Evolutionary conservation across 2,888 invertebrate species (phyloP).

Genomic region (Girardia tigrina): DNA sequence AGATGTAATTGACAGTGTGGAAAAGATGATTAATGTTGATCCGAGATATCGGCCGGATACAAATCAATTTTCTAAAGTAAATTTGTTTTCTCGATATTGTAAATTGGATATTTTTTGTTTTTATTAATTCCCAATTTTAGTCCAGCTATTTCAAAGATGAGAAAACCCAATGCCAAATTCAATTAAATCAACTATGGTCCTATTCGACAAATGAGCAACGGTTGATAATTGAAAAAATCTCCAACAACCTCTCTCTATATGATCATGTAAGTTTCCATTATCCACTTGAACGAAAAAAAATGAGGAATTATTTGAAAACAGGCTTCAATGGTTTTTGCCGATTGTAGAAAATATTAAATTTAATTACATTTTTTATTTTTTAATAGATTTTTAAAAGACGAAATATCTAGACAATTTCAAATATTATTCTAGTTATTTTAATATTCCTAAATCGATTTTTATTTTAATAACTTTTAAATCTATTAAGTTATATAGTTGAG

Average conservation of each 20-base stretch:
- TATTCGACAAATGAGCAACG: neutral
- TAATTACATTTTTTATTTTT: no score
- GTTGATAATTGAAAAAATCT: conserved; percentile 23
- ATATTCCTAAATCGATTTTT: no score
- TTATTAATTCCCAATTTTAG: neutral
- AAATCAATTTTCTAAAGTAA: conserved; percentile 75
- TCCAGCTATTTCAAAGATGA: conserved; percentile 10
- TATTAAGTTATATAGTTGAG: no score
- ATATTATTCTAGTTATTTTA: no score
- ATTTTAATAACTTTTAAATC: no score
- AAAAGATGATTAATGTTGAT: conserved; percentile 66
- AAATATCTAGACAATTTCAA: no score
- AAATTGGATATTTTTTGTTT: no score
- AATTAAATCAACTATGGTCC: conserved; percentile 13
- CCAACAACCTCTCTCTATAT: neutral
- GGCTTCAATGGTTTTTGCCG: no score
- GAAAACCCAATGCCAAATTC: conserved; percentile 5
- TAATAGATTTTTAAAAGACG: no score
- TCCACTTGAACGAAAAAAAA: no score
- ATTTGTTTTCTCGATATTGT: neutral
- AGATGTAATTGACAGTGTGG: conserved; percentile 71
- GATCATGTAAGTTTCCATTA: neutral
- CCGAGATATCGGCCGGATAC: conserved; percentile 74
- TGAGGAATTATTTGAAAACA: no score
- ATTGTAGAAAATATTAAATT: no score